Evolutionary conservation across 2,113 vertebrate genomes (phyloP).

Genomic region (Stegostoma tigrinum): DNA sequence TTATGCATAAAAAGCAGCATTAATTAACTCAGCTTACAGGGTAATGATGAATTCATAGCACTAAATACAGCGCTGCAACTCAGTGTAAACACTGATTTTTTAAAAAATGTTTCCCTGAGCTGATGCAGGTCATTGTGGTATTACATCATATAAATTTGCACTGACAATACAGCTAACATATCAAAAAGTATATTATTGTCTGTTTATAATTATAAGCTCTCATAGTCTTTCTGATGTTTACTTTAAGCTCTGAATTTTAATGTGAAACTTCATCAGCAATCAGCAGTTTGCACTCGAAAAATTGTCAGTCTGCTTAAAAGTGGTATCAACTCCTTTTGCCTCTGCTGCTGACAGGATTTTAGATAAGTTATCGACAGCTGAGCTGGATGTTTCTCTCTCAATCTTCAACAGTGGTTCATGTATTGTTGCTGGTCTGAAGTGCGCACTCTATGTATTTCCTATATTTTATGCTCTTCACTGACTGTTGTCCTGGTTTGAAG

Average conservation of each 20-base stretch:
- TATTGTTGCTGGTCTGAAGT: not conserved
- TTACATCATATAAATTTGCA: not conserved
- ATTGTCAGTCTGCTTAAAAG: not conserved
- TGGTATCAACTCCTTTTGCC: not conserved
- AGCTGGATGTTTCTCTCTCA: not conserved
- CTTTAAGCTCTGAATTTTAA: not conserved
- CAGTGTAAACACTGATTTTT: not conserved
- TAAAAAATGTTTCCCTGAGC: not conserved
- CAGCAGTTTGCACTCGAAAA: not conserved
- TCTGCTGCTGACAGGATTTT: constrained; percentile 1
- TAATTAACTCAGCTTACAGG: constrained; percentile 1
- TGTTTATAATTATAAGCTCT: not conserved
- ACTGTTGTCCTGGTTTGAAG: not conserved
- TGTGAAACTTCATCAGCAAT: not conserved
- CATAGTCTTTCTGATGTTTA: not conserved
- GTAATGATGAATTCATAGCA: not conserved
- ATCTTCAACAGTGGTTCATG: not conserved
- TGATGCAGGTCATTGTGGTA: not conserved
- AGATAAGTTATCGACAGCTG: constrained; percentile 1
- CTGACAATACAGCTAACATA: not conserved
- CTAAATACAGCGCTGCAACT: not conserved
- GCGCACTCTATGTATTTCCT: not conserved
- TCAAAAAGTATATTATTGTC: not conserved
- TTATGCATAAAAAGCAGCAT: not conserved
- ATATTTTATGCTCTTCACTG: not conserved